These are phyloP conservation scores for Drosophila sproati DNA, from an alignment of 1,140 invertebrate genomes.

Conservation along the genomic window DNA sequence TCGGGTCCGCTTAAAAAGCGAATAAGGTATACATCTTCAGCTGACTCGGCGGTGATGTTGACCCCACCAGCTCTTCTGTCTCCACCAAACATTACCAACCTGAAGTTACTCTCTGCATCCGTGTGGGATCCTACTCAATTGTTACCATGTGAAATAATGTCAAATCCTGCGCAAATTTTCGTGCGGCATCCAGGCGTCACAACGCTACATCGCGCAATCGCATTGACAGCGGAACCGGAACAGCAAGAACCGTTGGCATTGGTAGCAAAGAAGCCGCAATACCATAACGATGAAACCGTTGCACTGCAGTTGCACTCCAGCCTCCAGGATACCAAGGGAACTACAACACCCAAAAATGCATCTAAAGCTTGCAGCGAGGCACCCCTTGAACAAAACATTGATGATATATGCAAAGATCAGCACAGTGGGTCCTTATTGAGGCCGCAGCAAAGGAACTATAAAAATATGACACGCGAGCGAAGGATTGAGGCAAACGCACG, in stretches of 20 bases:
- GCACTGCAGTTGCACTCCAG: background rate
- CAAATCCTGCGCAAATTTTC: conserved; percentile 82
- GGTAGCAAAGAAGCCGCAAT: conserved; percentile 53
- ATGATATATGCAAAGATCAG: conserved; percentile 29
- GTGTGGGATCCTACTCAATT: conserved; percentile 80
- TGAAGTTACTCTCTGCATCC: conserved; percentile 67
- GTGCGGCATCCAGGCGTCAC: conserved; percentile 84
- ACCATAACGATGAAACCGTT: conserved; percentile 23
- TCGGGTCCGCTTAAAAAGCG: conserved; percentile 89
- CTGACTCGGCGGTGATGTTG: conserved; percentile 64
- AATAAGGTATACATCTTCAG: conserved; percentile 84
- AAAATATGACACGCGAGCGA: conserved; percentile 96
- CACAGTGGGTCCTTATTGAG: conserved; percentile 51
- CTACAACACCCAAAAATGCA: conserved; percentile 27
- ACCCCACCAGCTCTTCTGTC: conserved; percentile 61
- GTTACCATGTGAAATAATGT: conserved; percentile 68
- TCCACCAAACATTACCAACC: conserved; percentile 80
- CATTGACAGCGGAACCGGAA: conserved; percentile 64
- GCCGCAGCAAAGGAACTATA: conserved; percentile 94
- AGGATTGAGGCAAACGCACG: conserved; percentile 97
- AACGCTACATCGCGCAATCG: conserved; percentile 69
- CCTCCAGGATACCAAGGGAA: background rate
- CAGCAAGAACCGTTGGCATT: conserved; percentile 74
- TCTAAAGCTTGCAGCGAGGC: background rate
- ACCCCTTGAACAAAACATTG: conserved; percentile 37